Base-by-base conservation (phyloP, 2,888 invertebrate species). In the Dryobota labecula region DNA sequence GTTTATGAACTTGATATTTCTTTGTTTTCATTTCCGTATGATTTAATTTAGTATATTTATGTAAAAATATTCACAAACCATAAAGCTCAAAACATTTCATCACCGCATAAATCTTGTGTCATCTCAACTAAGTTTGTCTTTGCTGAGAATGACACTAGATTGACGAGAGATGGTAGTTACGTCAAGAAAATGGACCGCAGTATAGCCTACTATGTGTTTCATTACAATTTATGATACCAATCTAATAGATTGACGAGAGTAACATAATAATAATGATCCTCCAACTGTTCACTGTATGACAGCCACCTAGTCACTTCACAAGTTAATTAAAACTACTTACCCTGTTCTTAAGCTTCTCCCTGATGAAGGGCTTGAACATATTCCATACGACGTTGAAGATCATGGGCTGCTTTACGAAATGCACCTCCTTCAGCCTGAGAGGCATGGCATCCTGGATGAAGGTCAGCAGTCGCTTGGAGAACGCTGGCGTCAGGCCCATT, bases 371-470 rank as follows among this genome's bases (percentile, higher is more conserved):
- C 92, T 98, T 98, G 96, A 98, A 98, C 91, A 98, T 97, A 61
- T 96, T 95, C 98, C 98, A 98, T 2, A 98, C 98, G 92, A 98
- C 96, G 89, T 97, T 98, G 94, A 98, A 98, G 77, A 98, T 94
- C 94, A 97, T 97, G 0, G 98, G 98, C 88, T 98, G 97, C 89
- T 98, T 98, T 4, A 98, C 98, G 89, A 98, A 97, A 93, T 98
- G 98, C 15, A 98, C 97, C 93, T 98, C 98, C 92, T 98, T 98
- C 84, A 98, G 95, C 68, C 98, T 96, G 64, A 98, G 92, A 4
- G 98, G 98, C 98, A 98, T 98, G 0, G 98, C 98, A 72, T 98
- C 98, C 93, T 98, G 98, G 84, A 98, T 98, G 93, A 98, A 98
- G 15, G 97, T 97, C 76, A 98, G 96, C 64, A 98, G 96, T 62